A percentile compares a stretch with the other conserved stretches of the same genome.
phyloP scores from a whole-genome alignment of 1,140 invertebrate genomes.

The Ceratoteleas bidentatus region DNA sequence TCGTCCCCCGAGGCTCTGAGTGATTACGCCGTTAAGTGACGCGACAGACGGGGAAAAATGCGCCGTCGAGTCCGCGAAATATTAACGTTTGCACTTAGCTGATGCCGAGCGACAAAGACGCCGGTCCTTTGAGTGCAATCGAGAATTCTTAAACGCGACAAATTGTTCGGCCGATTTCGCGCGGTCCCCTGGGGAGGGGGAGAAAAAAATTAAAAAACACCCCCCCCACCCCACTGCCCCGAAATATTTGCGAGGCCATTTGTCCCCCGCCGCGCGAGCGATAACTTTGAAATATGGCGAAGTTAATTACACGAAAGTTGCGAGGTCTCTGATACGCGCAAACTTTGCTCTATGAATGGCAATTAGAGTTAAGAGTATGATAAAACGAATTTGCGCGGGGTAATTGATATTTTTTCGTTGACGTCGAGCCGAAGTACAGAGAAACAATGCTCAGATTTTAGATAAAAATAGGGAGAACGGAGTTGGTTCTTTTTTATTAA shows the following conservation, averaged over 20 bases:
- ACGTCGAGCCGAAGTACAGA: too few relatives aligned
- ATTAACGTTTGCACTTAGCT: constrained; percentile 54
- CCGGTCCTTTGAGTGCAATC: constrained; percentile 18
- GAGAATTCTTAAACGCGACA: constrained; percentile 32
- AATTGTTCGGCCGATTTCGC: constrained; percentile 9
- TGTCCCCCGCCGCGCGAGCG: background rate
- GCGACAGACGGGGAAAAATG: constrained; percentile 33
- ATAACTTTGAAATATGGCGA: constrained; percentile 56
- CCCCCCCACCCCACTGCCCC: too few relatives aligned
- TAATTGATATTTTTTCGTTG: constrained; percentile 22
- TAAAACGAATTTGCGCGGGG: constrained; percentile 20
- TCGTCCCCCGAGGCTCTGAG: constrained; percentile 39
- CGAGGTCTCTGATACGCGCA: constrained; percentile 26
- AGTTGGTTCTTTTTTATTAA: too few relatives aligned
- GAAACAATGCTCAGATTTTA: too few relatives aligned
- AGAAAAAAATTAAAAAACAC: too few relatives aligned
- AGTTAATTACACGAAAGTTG: constrained; percentile 53
- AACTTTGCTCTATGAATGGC: constrained; percentile 41
- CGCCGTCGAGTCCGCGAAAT: constrained; percentile 34
- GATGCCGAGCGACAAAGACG: constrained; percentile 38
- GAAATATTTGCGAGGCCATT: too few relatives aligned
- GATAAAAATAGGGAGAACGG: too few relatives aligned
- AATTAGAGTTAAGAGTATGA: constrained; percentile 37
- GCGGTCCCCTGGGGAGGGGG: background rate
- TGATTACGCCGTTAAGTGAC: constrained; percentile 50